A percentile compares a stretch with the other conserved stretches of the same genome.
Conservation (phyloP, 2,113 vertebrate genomes). For the Crotalus tigris region DNA sequence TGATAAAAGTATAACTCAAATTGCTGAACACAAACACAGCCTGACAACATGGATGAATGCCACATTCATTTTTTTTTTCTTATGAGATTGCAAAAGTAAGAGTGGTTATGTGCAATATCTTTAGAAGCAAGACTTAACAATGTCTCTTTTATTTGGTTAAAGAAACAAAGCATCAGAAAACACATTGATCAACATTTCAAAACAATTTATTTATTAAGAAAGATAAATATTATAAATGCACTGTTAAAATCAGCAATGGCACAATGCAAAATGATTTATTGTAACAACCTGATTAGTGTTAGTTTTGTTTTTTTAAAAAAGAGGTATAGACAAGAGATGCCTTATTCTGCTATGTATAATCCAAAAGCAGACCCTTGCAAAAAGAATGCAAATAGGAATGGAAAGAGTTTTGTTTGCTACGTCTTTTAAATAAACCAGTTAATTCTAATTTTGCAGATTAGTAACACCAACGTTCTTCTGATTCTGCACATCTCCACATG, state of each 20-base stretch:
- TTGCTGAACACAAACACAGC: constrained; percentile 57
- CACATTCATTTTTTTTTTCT: constrained; percentile 59
- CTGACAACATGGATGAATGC: constrained; percentile 61
- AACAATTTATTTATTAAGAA: constrained; percentile 13
- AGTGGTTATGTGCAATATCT: background rate
- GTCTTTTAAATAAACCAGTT: background rate
- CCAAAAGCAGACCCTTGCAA: background rate
- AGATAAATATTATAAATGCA: constrained; percentile 30
- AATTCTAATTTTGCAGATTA: background rate
- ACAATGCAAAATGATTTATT: constrained; percentile 27
- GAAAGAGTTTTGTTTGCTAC: background rate
- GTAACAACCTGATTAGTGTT: constrained; percentile 2
- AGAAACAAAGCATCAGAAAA: constrained; percentile 46
- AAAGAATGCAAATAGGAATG: background rate
- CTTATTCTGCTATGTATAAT: background rate
- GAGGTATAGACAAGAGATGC: background rate
- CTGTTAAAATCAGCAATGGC: background rate
- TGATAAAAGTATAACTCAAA: constrained; percentile 59
- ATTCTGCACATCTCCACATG: background rate
- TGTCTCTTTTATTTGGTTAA: constrained; percentile 38
- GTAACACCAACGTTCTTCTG: background rate
- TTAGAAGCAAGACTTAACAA: constrained; percentile 39
- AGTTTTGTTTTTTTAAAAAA: background rate
- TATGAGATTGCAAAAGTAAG: constrained; percentile 37
- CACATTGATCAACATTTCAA: constrained; percentile 31